Evolutionary conservation across 2,797 vertebrate genomes (phyloP).

Genomic region (Hylomyscus alleni): DNA sequence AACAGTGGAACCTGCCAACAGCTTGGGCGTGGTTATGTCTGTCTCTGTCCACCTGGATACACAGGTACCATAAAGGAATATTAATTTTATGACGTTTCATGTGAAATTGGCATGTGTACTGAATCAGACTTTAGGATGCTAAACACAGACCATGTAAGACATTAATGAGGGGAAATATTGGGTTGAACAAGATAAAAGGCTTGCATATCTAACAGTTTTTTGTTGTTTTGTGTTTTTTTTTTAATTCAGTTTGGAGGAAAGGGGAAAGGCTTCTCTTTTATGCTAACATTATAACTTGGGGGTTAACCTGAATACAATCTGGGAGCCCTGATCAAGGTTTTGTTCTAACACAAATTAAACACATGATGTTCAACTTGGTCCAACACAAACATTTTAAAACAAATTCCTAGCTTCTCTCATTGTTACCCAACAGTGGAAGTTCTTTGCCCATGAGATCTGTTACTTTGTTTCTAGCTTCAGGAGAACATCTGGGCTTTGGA

Average conservation of each 20-base stretch:
- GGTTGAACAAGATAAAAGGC: constrained; percentile 17
- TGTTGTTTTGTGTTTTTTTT: too few relatives aligned
- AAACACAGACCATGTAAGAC: neutral
- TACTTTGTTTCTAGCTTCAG: constrained; percentile 46
- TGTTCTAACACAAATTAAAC: constrained; percentile 59
- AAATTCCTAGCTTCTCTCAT: constrained; percentile 14
- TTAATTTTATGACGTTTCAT: neutral
- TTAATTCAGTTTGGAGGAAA: constrained; percentile 9
- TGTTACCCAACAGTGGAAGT: neutral
- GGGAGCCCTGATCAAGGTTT: neutral
- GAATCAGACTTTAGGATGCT: neutral
- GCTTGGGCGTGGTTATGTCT: constrained; percentile 95
- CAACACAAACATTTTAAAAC: constrained; percentile 56
- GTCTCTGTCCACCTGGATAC: constrained; percentile 95
- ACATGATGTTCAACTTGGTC: constrained; percentile 24
- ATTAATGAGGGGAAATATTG: neutral
- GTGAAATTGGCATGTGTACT: neutral
- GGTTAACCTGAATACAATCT: neutral
- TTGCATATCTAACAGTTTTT: neutral
- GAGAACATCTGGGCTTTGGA: constrained; percentile 43
- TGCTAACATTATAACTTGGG: neutral
- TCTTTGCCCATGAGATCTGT: constrained; percentile 18
- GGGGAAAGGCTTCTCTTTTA: constrained; percentile 20
- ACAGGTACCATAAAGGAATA: constrained; percentile 91
- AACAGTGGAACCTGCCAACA: constrained; percentile 97